These are phyloP conservation scores for Petaurus breviceps DNA, from an alignment of 2,113 vertebrate genomes.

Conservation along the genomic window DNA sequence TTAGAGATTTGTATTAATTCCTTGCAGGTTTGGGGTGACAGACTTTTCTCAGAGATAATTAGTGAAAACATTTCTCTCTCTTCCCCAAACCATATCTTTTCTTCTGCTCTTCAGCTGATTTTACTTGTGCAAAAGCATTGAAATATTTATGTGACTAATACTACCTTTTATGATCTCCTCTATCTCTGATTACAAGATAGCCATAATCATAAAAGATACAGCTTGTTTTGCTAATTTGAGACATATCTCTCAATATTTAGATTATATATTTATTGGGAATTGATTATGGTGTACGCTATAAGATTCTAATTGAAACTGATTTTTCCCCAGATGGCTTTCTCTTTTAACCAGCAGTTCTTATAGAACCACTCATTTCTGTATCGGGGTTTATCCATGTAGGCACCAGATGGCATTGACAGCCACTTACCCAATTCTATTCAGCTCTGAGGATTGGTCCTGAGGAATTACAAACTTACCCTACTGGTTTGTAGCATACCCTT, in stretches of 20 bases:
- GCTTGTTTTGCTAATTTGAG: not conserved
- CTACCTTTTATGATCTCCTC: not conserved
- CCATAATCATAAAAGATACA: not conserved
- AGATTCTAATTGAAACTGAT: not conserved
- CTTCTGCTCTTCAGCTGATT: not conserved
- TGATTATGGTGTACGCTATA: not conserved
- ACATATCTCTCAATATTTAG: not conserved
- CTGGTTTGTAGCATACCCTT: not conserved
- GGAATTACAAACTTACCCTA: not conserved
- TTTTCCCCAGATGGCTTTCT: not conserved
- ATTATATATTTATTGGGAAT: not conserved
- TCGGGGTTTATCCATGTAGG: not conserved
- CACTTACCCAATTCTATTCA: not conserved
- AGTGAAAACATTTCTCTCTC: not conserved
- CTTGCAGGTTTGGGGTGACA: not conserved
- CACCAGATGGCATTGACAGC: not conserved
- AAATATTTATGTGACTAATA: not conserved
- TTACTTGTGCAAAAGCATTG: not conserved
- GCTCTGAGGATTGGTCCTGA: not conserved
- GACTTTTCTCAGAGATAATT: not conserved
- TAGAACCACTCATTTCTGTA: not conserved
- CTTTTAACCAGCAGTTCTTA: not conserved
- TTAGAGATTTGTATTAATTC: not conserved
- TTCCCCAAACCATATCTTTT: not conserved
- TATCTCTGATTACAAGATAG: not conserved